Base-by-base conservation (phyloP, 2,797 vertebrate genomes). In the Cossypha caffra region DNA sequence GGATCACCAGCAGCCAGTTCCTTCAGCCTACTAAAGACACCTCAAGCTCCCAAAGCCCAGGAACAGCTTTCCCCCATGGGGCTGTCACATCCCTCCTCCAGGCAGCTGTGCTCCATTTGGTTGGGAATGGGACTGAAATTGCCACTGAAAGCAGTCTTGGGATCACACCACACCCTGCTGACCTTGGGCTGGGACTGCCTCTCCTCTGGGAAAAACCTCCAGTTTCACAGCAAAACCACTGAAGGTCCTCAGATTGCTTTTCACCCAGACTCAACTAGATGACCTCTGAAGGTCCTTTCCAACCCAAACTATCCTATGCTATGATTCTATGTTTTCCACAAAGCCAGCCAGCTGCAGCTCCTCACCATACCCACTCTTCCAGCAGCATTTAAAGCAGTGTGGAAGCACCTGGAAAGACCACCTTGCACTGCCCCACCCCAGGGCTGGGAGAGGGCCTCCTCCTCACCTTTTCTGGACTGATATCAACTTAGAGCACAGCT, bases 101-200 rank as follows among this genome's bases (percentile, higher is more conserved):
- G 33, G 71, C 25, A 86, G 31, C 80, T 50, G 14, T 1, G 4
- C 7, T 42, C 55, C 28, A 18, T 21, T 38, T 0, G 0, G 54
- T 54, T 23, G 7, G 9, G 28, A 35, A 62, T 38, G 40, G 40
- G 18, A 42, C 40, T 18, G 40, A 42, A 42, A 43, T 58, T 76
- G 62, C n/a, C 51, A 38, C 23, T 0, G 0, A 57, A 77, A 51
- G 21, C 21, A 33, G 3, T 31, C 79, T 47, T 79, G 63, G 51
- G 58, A 29, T 85, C 43, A 38, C 17, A 81, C 8, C 25, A 62
- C 4, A 1, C 3, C 4, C 31, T 55, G 72, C 48, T 1, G 2
- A 24, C 40, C 52, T 61, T 15, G 19, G 18, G 42, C n/a, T 47
- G 35, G 48, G 43, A 51, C 28, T 31, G 55, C 9, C 9, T 37